A percentile compares a stretch with the other conserved stretches of the same genome.
phyloP scores from a whole-genome alignment of 2,113 vertebrate genomes.

The Strix uralensis region DNA sequence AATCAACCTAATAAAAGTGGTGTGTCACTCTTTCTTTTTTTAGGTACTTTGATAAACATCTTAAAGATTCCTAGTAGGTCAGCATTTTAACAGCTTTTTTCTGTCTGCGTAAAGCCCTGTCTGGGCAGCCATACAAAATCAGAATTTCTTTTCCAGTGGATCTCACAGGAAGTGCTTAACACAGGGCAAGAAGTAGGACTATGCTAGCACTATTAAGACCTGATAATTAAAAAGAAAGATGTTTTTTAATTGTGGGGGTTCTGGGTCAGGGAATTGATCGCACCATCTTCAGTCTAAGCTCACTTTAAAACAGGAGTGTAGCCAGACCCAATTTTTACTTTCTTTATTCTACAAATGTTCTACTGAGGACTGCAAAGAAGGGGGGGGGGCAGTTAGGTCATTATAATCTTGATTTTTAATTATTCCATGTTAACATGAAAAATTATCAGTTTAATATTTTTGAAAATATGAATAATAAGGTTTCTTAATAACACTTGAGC shows the following conservation, averaged over 20 bases:
- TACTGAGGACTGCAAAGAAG: neutral
- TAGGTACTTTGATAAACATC: neutral
- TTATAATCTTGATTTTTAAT: neutral
- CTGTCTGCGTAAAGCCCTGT: neutral
- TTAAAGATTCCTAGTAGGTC: neutral
- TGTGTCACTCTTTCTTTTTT: neutral
- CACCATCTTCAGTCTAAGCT: neutral
- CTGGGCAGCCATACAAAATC: neutral
- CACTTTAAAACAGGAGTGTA: neutral
- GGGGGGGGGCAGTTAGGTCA: neutral
- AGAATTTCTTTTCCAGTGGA: neutral
- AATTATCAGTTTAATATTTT: neutral
- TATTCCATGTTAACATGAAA: neutral
- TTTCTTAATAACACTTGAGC: neutral
- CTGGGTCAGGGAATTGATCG: neutral
- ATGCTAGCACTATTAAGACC: neutral
- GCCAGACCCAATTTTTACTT: neutral
- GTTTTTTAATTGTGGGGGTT: neutral
- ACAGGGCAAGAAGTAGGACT: neutral
- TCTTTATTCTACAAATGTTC: neutral
- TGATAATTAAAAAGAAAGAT: neutral
- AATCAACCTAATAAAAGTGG: neutral
- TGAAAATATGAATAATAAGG: neutral
- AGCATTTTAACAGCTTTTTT: neutral
- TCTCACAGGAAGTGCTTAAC: neutral